Conservation (phyloP, 2,113 vertebrate genomes). For the Mustelus asterias region DNA sequence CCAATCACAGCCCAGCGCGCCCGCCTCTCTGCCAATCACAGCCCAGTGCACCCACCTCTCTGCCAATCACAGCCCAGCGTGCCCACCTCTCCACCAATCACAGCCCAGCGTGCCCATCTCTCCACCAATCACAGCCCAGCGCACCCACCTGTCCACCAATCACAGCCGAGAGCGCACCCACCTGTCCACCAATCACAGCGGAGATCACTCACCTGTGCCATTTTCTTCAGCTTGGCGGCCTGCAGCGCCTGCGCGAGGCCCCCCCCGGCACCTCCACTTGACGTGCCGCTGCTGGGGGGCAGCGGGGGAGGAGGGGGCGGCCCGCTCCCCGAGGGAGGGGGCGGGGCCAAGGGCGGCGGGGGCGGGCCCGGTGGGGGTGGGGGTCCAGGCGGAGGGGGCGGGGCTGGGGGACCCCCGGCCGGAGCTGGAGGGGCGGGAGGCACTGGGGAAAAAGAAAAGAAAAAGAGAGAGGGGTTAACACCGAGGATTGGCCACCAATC, state of each 20-base stretch:
- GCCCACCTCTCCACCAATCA: too few species aligned
- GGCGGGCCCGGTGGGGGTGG: conserved; percentile 57
- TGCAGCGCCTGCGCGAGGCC: conserved; percentile 74
- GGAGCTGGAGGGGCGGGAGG: conserved; percentile 42
- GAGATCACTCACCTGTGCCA: conserved; percentile 62
- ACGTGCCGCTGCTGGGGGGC: conserved; percentile 48
- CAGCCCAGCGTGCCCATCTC: too few species aligned
- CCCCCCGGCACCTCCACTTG: conserved; percentile 38
- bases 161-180: background rate
- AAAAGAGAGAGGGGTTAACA: too few species aligned
- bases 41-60: too few species aligned
- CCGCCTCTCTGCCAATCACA: too few species aligned
- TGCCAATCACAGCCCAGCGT: too few species aligned
- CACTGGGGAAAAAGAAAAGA: background rate
- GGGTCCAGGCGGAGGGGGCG: conserved; percentile 53
- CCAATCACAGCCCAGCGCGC: too few species aligned
- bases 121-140: too few species aligned
- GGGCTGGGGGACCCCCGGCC: conserved; percentile 41
- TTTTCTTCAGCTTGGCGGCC: conserved; percentile 77
- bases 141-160: too few species aligned
- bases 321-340: conserved; percentile 47
- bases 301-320: conserved; percentile 56
- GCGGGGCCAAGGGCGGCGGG: conserved; percentile 59
- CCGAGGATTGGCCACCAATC: too few species aligned
- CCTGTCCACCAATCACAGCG: too few species aligned